These are phyloP conservation scores for Poeciliopsis retropinna DNA, from an alignment of 2,113 vertebrate genomes.

Conservation along the genomic window DNA sequence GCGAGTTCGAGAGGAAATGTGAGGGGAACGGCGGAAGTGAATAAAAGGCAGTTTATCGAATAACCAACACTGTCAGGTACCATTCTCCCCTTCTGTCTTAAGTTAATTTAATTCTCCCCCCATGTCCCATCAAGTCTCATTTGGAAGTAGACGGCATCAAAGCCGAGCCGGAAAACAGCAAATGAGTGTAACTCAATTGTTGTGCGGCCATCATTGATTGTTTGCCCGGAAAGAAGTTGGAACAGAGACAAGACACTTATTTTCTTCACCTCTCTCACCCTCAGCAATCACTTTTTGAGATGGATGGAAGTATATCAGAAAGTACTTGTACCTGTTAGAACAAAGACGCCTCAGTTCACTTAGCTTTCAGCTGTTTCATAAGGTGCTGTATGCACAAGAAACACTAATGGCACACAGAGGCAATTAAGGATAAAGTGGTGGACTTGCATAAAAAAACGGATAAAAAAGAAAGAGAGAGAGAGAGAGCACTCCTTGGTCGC, in stretches of 20 bases:
- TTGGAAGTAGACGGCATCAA: slow-evolving; percentile 71
- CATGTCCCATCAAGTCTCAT: slow-evolving; percentile 60
- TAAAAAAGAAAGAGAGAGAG: no score
- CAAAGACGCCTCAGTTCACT: slow-evolving; percentile 11
- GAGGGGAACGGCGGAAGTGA: slow-evolving; percentile 33
- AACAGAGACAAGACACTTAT: slow-evolving; percentile 66
- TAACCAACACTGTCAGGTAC: slow-evolving; percentile 72
- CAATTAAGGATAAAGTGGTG: slow-evolving; percentile 6
- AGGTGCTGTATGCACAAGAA: slow-evolving; percentile 18
- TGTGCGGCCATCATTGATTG: slow-evolving; percentile 72
- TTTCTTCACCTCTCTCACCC: slow-evolving; percentile 58
- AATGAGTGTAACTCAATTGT: slow-evolving; percentile 79
- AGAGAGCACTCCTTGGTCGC: not conserved
- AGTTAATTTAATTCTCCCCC: slow-evolving; percentile 70
- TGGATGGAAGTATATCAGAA: slow-evolving; percentile 28
- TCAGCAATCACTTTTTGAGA: slow-evolving; percentile 57
- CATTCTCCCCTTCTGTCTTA: slow-evolving; percentile 61
- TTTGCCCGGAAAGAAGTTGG: slow-evolving; percentile 69
- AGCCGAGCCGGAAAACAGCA: slow-evolving; percentile 70
- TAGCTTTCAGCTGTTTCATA: slow-evolving; percentile 19
- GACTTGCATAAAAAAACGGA: slow-evolving; percentile 14
- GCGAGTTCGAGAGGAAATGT: slow-evolving; percentile 33
- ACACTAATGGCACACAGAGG: slow-evolving; percentile 6
- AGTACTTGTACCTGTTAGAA: slow-evolving; percentile 40
- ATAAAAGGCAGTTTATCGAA: slow-evolving; percentile 72